These are phyloP conservation scores for Sorex fumeus DNA, from an alignment of 2,113 vertebrate species.

Conservation along the genomic window DNA sequence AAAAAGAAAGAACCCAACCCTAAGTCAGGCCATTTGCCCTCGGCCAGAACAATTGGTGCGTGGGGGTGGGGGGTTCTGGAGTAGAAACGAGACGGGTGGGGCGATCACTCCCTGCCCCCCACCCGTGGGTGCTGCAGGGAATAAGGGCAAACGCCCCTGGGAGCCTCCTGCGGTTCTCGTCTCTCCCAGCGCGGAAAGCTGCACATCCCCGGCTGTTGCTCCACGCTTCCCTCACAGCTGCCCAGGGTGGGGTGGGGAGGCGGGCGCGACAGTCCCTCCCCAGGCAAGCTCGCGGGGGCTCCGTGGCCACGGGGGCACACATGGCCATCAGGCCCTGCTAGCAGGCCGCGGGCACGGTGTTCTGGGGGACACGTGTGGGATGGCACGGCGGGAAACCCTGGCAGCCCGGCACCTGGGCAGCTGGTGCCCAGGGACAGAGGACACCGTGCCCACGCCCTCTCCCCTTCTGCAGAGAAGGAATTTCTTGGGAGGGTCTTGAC, in stretches of 20 bases:
- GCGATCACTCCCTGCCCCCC: not conserved
- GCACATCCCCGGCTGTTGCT: not conserved
- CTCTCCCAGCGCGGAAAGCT: not conserved
- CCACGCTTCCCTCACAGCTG: not conserved
- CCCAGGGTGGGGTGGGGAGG: no score
- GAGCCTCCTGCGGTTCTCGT: not conserved
- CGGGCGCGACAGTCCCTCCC: no score
- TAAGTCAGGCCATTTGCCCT: conserved; percentile 4
- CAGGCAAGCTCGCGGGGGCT: no score
- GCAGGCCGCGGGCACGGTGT: not conserved
- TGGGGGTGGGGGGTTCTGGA: not conserved
- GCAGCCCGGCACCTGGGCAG: not conserved
- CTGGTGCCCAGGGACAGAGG: not conserved
- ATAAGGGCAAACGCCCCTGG: not conserved
- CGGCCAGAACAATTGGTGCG: not conserved
- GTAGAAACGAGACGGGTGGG: not conserved
- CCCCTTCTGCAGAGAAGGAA: not conserved
- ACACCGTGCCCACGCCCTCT: not conserved
- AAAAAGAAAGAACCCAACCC: not conserved
- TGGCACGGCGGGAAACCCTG: conserved; percentile 30
- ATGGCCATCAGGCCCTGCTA: not conserved
- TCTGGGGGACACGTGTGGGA: not conserved
- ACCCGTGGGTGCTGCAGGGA: not conserved
- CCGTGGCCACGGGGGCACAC: no score
- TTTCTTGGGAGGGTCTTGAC: conserved; percentile 16